Conservation (phyloP, 2,797 vertebrate species). For the Tenualosa ilisha region DNA sequence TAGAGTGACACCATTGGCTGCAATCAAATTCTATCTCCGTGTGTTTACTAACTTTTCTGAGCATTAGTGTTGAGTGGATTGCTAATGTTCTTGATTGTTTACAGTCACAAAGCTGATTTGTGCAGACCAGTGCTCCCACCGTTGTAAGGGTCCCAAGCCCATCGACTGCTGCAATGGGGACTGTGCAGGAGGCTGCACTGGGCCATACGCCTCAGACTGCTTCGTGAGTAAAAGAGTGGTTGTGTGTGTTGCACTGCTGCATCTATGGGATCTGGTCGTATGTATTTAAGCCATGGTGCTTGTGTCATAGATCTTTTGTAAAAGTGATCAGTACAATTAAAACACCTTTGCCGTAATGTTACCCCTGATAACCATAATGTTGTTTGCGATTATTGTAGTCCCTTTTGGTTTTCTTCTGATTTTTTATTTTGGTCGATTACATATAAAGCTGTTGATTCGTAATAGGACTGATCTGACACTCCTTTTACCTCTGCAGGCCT, state of each 20-base stretch:
- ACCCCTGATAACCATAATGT: background rate
- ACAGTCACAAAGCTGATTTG: conserved; percentile 87
- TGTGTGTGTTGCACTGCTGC: too few relatives aligned
- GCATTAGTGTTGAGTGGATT: background rate
- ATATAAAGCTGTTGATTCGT: background rate
- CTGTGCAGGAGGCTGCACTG: conserved; percentile 89
- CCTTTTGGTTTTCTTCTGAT: background rate
- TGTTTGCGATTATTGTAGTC: too few relatives aligned
- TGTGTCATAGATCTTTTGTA: background rate
- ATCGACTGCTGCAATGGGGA: conserved; percentile 91
- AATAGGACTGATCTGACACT: background rate
- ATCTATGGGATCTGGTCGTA: background rate
- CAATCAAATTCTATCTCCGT: too few relatives aligned
- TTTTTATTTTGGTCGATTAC: background rate
- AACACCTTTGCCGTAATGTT: background rate
- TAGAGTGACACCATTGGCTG: too few relatives aligned
- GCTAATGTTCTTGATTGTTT: background rate
- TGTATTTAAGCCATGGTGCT: background rate
- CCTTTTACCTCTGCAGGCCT: conserved; percentile 73
- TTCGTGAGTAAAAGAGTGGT: conserved; percentile 73
- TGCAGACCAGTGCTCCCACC: conserved; percentile 86
- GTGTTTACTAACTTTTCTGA: too few relatives aligned
- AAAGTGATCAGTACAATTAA: too few relatives aligned
- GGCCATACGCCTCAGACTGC: conserved; percentile 86
- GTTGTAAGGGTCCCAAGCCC: conserved; percentile 84